Percentiles rank a stretch among this genome's conserved stretches.
phyloP scores from a whole-genome alignment of 2,797 vertebrate genomes.

The Loriculus beryllinus region DNA sequence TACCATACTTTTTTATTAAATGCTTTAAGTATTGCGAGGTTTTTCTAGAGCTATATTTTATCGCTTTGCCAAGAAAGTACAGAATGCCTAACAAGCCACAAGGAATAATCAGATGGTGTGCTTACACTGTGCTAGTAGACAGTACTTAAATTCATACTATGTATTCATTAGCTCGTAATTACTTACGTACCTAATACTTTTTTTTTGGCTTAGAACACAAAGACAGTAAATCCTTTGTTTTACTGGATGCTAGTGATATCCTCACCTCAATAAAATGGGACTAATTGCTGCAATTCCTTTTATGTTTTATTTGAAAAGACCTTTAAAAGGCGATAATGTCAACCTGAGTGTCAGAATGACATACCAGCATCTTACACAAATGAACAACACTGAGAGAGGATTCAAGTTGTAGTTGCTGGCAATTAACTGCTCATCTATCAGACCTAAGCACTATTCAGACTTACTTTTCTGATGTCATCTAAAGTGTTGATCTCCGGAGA shows the following conservation, averaged over 20 bases:
- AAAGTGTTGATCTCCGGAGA: slow-evolving; percentile 99
- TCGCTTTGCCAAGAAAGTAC: neutral
- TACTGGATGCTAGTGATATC: neutral
- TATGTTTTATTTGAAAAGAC: neutral
- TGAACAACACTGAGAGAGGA: neutral
- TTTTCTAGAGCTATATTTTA: neutral
- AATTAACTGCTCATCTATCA: neutral
- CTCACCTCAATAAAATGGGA: neutral
- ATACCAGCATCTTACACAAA: neutral
- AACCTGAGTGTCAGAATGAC: neutral
- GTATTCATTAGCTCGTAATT: neutral
- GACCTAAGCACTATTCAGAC: slow-evolving; percentile 57
- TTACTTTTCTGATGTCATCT: slow-evolving; percentile 99
- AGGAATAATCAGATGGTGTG: neutral
- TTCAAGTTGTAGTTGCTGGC: neutral
- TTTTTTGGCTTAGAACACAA: neutral
- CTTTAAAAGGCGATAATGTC: neutral
- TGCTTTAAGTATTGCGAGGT: neutral
- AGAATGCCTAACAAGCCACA: neutral
- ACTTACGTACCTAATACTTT: neutral
- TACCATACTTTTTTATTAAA: neutral
- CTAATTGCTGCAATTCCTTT: neutral
- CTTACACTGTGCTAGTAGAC: neutral
- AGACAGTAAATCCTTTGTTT: neutral
- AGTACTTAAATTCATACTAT: neutral